Base-by-base conservation (phyloP, 2,113 vertebrate genomes). In the Mystacornis crossleyi region DNA sequence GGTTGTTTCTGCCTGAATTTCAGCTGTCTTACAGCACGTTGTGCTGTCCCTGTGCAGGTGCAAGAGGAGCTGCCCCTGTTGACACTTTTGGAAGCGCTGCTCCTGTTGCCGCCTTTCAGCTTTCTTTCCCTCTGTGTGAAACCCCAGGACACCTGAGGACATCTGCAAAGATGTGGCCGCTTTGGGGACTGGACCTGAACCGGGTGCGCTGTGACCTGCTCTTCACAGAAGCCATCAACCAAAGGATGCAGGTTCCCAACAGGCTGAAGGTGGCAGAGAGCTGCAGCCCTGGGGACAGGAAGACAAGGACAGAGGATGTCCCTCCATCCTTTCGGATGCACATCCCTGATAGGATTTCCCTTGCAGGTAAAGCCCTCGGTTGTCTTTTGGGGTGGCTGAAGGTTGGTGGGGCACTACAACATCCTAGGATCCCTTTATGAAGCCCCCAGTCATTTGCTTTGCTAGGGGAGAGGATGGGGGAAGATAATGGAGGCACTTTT, bases 181-280 rank as follows among this genome's bases (percentile, higher is more conserved):
- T 94, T 0, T 90, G 93, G 91, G 88, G 93, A 2, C 62, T 86
- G 70, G 91, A 92, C 28, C 31, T 85, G 71, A 73, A 72, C 61
- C 14, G 43, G 6, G 61, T 6, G 2, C 65, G 10, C 55, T 96
- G 86, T 48, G 98, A 98, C 78, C 82, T 96, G 31, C 61, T 75
- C 78, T 98, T 98, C 89, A 97, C 96, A 10, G 98, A 98, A 72
- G 90, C 92, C 90, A 98, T 98, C 96, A 97, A 70, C 80, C 97
- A 98, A n/a, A 97, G 93, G 79, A 98, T 98, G 98, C 97, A 95
- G n/a, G 97, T 98, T 17, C 98, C 98, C 21, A 97, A 89, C 71
- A 96, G 95, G 36, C 97, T 98, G 88, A 97, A 97, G 67, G 91
- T 98, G 20, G 86, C 95, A 29, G 88, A 86, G 3, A 61, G 84